Base-by-base conservation (phyloP, 1,140 invertebrate species). In the Calycopis cecrops region DNA sequence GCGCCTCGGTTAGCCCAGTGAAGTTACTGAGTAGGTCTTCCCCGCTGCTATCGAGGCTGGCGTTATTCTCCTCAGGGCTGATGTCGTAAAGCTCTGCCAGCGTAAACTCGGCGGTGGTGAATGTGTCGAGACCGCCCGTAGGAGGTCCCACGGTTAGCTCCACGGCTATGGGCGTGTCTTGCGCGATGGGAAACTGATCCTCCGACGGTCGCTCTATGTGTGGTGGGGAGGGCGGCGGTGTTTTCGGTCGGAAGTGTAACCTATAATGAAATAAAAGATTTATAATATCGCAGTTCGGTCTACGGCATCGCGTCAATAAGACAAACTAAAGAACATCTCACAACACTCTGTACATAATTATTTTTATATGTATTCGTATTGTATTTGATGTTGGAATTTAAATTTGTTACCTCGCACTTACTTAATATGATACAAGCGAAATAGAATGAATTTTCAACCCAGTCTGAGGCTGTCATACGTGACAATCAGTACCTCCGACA, bases 161-260 rank as follows among this genome's bases (percentile, higher is more conserved):
- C 12, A 92, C 83, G 0, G 88, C 69, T 57, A 92, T 88, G n/a
- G 91, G 89, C 10, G 89, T 89, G 63, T 89, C 82, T 48, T 84
- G 78, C 14, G 85, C 79, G 57, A 91, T 79, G 17, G 88, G 85
- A 12, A 85, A 75, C 21, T 71, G 76, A 21, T 73, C 68, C 8
- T 84, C 83, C n/a, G 76, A 58, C 10, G 65, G 69, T 34, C 70
- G 40, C n/a, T 75, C 69, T 9, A 67, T 65, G 44, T 69, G 67
- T 0, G 71, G 68, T 1, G 78, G 69, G 0, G 69, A 65, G 0
- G 71, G 72, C 12, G 86, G 85, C 37, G 91, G 90, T 48, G 92
- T 93, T 87, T 94, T 94, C 57, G 93, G 93, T 67, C 92, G 91
- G 80, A 94, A 94, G 76, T 94, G 93, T 79, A 94, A 88, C 92